Base-by-base conservation (phyloP, 2,113 vertebrate genomes). In the Theropithecus gelada region DNA sequence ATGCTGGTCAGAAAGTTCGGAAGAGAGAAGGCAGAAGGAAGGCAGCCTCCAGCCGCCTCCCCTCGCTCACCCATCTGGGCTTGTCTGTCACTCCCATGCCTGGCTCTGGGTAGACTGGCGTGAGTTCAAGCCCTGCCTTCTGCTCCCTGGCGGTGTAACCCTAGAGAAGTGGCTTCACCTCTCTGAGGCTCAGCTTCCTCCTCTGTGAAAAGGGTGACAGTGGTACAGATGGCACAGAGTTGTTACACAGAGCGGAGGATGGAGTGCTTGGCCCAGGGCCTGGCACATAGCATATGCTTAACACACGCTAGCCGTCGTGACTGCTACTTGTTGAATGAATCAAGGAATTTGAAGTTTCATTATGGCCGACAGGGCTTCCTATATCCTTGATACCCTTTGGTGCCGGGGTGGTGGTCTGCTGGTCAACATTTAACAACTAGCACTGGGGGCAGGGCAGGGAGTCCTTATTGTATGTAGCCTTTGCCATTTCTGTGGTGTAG, bases 381-480 rank as follows among this genome's bases (percentile, higher is more conserved):
- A 0, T 9, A 1, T 10, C 52, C 59, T 17, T 1, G 72, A 11
- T 8, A 2, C 23, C 38, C 1, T 32, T 11, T 38, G 79, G 25
- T n/a, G 12, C 70, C 48, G 30, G 18, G n/a, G 11, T 4, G 1
- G 18, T n/a, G 40, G 30, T 59, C 70, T 17, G 16, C 35, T 38
- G 79, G 72, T 17, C 8, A 16, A 0, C 9, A 35, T 35, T 5
- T 55, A 25, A 27, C 48, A 16, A 30, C 61, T 52, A 27, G 59
- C 9, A 23, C 5, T 52, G 23, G 59, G 59, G 59, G 23, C 0
- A 11, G 59, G 59, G 59, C 0, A 3, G 3, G 32, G 40, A 20
- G n/a, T 78, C 32, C 23, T 4, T 11, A 13, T 43, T 35, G 25
- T 8, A 30, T 0, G 13, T 50, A 50, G 52, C 18, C 52, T 43